phyloP scores from a whole-genome alignment of 2,113 vertebrate species.

The Saimiri boliviensis region DNA sequence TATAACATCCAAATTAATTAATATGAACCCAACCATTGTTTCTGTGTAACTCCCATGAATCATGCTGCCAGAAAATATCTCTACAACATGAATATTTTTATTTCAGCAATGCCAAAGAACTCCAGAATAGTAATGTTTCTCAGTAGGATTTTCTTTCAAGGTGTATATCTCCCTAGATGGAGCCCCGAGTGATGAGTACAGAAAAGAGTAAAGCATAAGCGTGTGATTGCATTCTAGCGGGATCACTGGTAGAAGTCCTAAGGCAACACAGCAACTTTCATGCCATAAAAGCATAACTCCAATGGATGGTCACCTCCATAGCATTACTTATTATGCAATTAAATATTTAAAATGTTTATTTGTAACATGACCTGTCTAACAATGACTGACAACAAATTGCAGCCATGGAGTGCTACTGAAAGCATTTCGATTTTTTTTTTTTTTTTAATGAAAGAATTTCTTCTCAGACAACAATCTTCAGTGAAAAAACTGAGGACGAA shows the following conservation, averaged over 20 bases:
- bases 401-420: neutral
- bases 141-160: neutral
- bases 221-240: neutral
- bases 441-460: neutral
- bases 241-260: neutral
- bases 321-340: neutral
- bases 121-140: neutral
- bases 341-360: constrained; percentile 23
- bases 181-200: neutral
- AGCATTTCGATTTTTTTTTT: neutral
- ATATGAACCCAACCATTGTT: neutral
- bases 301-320: neutral
- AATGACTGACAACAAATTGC: constrained; percentile 2
- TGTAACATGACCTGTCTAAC: neutral
- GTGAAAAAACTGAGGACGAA: neutral
- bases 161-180: neutral
- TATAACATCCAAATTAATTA: neutral
- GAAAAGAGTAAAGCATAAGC: neutral
- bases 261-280: neutral
- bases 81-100: neutral
- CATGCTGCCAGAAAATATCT: neutral
- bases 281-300: neutral
- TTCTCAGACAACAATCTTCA: neutral
- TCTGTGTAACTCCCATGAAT: neutral
- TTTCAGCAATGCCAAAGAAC: neutral